Evolutionary conservation across 2,888 invertebrate species (phyloP).

Genomic region (Pediacus dermestoides): DNA sequence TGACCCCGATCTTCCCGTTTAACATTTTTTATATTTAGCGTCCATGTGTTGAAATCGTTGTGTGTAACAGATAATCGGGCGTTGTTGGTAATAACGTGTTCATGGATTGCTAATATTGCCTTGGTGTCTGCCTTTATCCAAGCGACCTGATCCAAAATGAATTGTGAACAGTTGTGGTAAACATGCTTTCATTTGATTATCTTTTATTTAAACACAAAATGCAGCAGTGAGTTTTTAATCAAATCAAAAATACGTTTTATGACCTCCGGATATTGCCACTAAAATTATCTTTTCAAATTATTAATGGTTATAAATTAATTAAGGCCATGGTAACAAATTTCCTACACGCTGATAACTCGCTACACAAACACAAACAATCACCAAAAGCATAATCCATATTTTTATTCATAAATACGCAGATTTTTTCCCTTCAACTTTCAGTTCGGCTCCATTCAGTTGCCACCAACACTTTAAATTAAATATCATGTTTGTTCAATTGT

Average conservation of each 20-base stretch:
- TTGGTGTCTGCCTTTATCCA: constrained; percentile 95
- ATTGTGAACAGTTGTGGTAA: constrained; percentile 35
- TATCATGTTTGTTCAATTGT: no score
- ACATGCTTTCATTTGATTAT: constrained; percentile 31
- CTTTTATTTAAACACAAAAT: constrained; percentile 26
- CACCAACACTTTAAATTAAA: no score
- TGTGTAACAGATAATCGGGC: constrained; percentile 84
- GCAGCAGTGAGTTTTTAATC: constrained; percentile 12
- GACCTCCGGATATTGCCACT: constrained; percentile 5
- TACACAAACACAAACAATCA: no score
- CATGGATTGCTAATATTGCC: constrained; percentile 89
- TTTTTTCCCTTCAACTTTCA: no score
- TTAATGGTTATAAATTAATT: no score
- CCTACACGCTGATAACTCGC: no score
- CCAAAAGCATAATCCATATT: no score
- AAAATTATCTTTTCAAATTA: not conserved
- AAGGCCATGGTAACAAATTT: no score
- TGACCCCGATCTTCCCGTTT: constrained; percentile 83
- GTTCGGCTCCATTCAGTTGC: no score
- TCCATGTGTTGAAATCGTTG: constrained; percentile 92
- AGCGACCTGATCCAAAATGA: constrained; percentile 67
- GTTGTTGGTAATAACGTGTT: constrained; percentile 91
- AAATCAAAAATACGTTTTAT: constrained; percentile 5
- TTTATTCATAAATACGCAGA: no score
- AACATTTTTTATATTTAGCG: constrained; percentile 80